Base-by-base conservation (phyloP, 1,140 invertebrate species). In the Theocolax elegans region DNA sequence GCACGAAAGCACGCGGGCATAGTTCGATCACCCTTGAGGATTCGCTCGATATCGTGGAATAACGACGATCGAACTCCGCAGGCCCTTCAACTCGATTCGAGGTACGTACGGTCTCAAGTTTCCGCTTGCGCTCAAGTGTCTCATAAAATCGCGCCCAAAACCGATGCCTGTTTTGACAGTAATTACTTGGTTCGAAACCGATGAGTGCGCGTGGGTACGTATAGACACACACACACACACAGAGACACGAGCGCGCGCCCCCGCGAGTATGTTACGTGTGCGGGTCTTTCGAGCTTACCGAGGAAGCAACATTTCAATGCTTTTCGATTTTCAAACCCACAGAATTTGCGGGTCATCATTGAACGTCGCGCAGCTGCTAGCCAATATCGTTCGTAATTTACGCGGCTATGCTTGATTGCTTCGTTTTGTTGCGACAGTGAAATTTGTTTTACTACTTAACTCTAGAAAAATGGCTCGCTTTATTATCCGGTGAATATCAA, bases 101-200 rank as follows among this genome's bases (percentile, higher is more conserved):
- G 31, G 10, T 35, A 35, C 31, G n/a, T n/a, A n/a, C 31, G 46
- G 53, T 40, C 49, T n/a, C 13, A 9, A 53, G 35, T 40, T 21
- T 25, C 42, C 17, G 8, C 1, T 40, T 44, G 29, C 17, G n/a
- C 38, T 31, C 35, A n/a, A 44, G 38, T 46, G 25, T 12, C n/a
- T 56, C 63, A 66, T 66, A 66, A 66, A 40, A 66, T 66, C 56
- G 23, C 1, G 44, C 10, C 10, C 4, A 35, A 62, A 62, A 62
- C 13, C 42, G 46, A 51, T 15, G 31, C 46, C 12, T 42, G 35
- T 29, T 66, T 66, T 54, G 35, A 10, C 38, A 44, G 38, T 54
- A 42, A 66, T 66, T 66, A 44, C 38, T 66, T 25, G 23, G 1
- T 3, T 48, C 25, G 21, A 54, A n/a, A 25, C 21, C n/a, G 19